phyloP scores from a whole-genome alignment of 92 coral and sea anemone genomes.

The Galaxea fascicularis region DNA sequence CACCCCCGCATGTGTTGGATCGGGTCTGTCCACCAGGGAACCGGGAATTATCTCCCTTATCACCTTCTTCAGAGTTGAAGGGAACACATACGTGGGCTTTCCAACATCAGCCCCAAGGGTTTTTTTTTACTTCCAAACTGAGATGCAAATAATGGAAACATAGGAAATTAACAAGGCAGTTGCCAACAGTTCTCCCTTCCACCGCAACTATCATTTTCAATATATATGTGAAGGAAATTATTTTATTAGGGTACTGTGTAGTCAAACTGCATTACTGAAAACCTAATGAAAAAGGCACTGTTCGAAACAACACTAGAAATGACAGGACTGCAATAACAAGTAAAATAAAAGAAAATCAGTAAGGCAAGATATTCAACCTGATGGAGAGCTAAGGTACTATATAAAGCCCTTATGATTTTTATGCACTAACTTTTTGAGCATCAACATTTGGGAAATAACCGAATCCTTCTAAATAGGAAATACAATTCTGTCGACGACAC shows the following conservation, averaged over 20 bases:
- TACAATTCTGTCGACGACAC: neutral
- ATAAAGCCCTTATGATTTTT: slow-evolving; percentile 2
- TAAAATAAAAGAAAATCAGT: neutral
- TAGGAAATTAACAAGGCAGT: neutral
- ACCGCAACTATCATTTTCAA: too few relatives aligned
- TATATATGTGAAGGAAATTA: too few relatives aligned
- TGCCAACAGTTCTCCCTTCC: neutral
- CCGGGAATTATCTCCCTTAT: slow-evolving; percentile 41
- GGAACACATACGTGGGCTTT: slow-evolving; percentile 37
- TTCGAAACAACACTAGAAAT: slow-evolving; percentile 6
- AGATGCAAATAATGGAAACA: neutral
- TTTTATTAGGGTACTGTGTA: too few relatives aligned
- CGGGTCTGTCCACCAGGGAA: slow-evolving; percentile 16
- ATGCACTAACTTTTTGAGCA: neutral
- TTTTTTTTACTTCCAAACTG: slow-evolving; percentile 50
- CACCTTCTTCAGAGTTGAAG: slow-evolving; percentile 44
- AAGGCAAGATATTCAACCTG: slow-evolving; percentile 9
- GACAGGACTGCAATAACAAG: neutral
- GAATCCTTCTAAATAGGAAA: neutral
- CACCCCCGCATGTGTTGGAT: slow-evolving; percentile 38
- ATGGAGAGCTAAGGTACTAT: slow-evolving; percentile 5
- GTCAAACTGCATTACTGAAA: neutral
- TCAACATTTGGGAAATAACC: slow-evolving; percentile 3
- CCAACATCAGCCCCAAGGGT: slow-evolving; percentile 32
- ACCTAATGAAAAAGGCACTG: neutral